These are phyloP conservation scores for Rhagophthalmus giganteus DNA, from an alignment of 2,888 invertebrate species.

Conservation along the genomic window DNA sequence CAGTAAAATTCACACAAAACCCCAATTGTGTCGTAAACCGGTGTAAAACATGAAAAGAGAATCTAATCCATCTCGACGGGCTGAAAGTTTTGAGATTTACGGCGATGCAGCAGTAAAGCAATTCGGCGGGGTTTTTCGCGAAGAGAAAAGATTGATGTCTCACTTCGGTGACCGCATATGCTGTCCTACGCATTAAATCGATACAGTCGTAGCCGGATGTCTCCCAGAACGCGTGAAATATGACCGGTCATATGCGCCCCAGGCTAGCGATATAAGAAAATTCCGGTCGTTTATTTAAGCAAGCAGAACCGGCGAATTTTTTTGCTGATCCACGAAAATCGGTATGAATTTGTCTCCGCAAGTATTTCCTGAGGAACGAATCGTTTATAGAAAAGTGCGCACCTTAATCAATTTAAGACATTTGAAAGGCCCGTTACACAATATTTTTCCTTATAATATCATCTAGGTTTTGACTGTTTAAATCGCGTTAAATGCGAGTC, in stretches of 20 bases:
- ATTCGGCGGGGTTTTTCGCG: slow-evolving; percentile 37
- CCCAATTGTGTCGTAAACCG: slow-evolving; percentile 49
- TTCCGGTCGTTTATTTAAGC: slow-evolving; percentile 35
- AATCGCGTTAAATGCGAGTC: too few relatives aligned
- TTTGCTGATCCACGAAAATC: slow-evolving; percentile 28
- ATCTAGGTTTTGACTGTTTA: background rate
- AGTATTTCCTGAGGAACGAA: slow-evolving; percentile 5
- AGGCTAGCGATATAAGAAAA: slow-evolving; percentile 32
- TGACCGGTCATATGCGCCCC: slow-evolving; percentile 35
- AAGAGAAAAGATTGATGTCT: slow-evolving; percentile 49
- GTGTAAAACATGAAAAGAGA: slow-evolving; percentile 49
- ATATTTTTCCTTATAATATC: too few relatives aligned
- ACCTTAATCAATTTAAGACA: background rate
- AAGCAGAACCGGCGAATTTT: slow-evolving; percentile 29
- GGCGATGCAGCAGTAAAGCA: slow-evolving; percentile 44
- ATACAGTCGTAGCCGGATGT: slow-evolving; percentile 39
- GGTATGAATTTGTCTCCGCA: slow-evolving; percentile 22
- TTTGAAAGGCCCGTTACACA: too few relatives aligned
- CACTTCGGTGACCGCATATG: slow-evolving; percentile 48
- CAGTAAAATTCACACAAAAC: slow-evolving; percentile 36
- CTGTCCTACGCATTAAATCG: slow-evolving; percentile 41
- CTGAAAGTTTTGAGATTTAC: slow-evolving; percentile 46
- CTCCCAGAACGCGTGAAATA: slow-evolving; percentile 38
- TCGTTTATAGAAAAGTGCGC: background rate
- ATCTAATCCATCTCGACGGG: slow-evolving; percentile 50